A percentile compares a stretch with the other conserved stretches of the same genome.
Conservation (phyloP, 2,113 vertebrate species). For the Lampris megalopsis region DNA sequence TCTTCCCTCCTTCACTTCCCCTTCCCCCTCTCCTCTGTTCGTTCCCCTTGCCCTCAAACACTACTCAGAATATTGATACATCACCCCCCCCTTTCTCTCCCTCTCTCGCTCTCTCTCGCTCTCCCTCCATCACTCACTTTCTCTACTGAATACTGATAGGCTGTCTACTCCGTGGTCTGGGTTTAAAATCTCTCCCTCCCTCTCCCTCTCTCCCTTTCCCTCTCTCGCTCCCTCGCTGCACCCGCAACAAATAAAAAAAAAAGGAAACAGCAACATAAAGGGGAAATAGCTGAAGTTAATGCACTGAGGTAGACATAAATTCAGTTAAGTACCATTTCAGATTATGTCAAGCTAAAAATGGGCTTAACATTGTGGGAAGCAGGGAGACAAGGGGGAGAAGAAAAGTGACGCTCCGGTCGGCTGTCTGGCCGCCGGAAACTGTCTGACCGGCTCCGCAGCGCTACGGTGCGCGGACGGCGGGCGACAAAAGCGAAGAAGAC, state of each 20-base stretch:
- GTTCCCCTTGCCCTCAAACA: constrained; percentile 87
- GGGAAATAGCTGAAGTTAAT: constrained; percentile 82
- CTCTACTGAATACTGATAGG: constrained; percentile 88
- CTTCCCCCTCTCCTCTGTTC: constrained; percentile 79
- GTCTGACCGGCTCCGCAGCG: constrained; percentile 56
- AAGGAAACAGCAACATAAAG: constrained; percentile 71
- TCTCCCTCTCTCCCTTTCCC: constrained; percentile 11
- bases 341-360: constrained; percentile 83
- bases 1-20: constrained; percentile 23
- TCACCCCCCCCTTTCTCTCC: constrained; percentile 71
- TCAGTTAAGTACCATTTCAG: constrained; percentile 85
- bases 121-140: constrained; percentile 86
- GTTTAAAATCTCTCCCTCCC: constrained; percentile 83
- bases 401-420: constrained; percentile 61
- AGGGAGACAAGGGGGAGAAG: constrained; percentile 36
- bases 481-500: constrained; percentile 74
- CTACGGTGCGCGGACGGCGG: constrained; percentile 56
- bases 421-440: constrained; percentile 74
- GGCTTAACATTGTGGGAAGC: constrained; percentile 72
- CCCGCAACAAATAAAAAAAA: constrained; percentile 36
- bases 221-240: constrained; percentile 42
- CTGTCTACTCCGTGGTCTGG: constrained; percentile 86
- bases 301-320: constrained; percentile 85
- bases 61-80: constrained; percentile 90
- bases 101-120: constrained; percentile 54